A percentile compares a stretch with the other conserved stretches of the same genome.
These are phyloP conservation scores for Pteria penguin DNA, from an alignment of 2,888 invertebrate genomes.

Conservation along the genomic window DNA sequence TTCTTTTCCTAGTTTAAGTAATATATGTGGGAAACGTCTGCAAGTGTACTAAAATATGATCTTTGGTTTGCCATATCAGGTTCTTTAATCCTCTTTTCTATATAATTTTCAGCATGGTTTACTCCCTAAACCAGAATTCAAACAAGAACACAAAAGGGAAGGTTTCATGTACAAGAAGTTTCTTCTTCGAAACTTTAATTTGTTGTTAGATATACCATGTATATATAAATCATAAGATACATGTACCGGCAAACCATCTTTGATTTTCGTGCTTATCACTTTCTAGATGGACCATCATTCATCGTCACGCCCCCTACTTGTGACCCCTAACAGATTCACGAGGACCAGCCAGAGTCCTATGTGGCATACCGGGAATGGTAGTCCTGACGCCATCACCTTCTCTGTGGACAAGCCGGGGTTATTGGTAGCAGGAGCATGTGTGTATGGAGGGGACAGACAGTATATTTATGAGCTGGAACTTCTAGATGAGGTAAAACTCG, in stretches of 20 bases:
- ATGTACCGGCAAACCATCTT: neutral
- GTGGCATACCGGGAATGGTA: conserved; percentile 98
- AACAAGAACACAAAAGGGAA: too few relatives aligned
- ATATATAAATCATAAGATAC: too few relatives aligned
- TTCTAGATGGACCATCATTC: conserved; percentile 86
- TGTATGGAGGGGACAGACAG: conserved; percentile 90
- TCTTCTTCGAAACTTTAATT: too few relatives aligned
- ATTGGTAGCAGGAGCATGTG: conserved; percentile 92
- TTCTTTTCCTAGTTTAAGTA: too few relatives aligned
- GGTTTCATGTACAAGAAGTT: too few relatives aligned
- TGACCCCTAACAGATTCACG: conserved; percentile 94
- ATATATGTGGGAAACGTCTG: too few relatives aligned
- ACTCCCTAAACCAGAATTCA: too few relatives aligned
- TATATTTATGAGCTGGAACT: conserved; percentile 96
- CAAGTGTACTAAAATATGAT: too few relatives aligned
- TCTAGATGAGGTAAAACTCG: conserved; percentile 82
- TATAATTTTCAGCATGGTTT: too few relatives aligned
- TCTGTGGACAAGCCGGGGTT: conserved; percentile 94
- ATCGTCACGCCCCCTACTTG: conserved; percentile 88
- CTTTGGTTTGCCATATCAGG: too few relatives aligned
- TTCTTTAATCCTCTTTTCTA: too few relatives aligned
- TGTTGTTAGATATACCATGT: too few relatives aligned
- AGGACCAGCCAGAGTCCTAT: conserved; percentile 92
- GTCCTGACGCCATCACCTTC: conserved; percentile 97
- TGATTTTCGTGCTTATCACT: neutral